phyloP scores from a whole-genome alignment of 2,888 invertebrate genomes.

The Elysia crispata region DNA sequence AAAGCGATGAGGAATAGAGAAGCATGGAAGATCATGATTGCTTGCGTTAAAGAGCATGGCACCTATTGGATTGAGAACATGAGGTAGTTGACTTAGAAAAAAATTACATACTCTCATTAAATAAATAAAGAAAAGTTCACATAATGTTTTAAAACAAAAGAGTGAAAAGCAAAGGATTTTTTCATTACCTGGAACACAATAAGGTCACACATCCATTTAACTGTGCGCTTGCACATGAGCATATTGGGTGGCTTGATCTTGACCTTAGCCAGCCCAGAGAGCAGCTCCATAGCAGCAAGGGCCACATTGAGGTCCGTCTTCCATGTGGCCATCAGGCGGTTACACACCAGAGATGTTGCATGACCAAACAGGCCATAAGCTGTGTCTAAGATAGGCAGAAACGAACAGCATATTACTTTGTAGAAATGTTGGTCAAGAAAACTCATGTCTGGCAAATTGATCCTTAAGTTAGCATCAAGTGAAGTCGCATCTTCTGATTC shows the following conservation, averaged over 20 bases:
- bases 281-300: conserved; percentile 92
- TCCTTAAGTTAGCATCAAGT: too few species aligned
- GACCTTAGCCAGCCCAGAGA: conserved; percentile 90
- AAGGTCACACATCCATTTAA: conserved; percentile 99
- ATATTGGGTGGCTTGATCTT: conserved; percentile 70
- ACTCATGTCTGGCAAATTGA: too few species aligned
- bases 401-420: too few species aligned
- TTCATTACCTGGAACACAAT: conserved; percentile 83
- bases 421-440: too few species aligned
- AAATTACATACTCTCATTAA: too few species aligned
- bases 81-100: too few species aligned
- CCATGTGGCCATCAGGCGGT: conserved; percentile 96
- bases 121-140: too few species aligned
- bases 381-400: conserved; percentile 82
- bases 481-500: too few species aligned
- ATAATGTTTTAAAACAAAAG: background rate
- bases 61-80: too few species aligned
- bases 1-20: too few species aligned
- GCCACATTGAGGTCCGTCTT: conserved; percentile 96
- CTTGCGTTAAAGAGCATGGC: too few species aligned
- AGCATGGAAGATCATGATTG: too few species aligned
- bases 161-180: background rate
- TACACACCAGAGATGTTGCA: conserved; percentile 95
- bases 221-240: conserved; percentile 79
- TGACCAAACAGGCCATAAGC: conserved; percentile 93